Conservation (phyloP, 2,113 vertebrate species). For the Scartelaos histophorus region DNA sequence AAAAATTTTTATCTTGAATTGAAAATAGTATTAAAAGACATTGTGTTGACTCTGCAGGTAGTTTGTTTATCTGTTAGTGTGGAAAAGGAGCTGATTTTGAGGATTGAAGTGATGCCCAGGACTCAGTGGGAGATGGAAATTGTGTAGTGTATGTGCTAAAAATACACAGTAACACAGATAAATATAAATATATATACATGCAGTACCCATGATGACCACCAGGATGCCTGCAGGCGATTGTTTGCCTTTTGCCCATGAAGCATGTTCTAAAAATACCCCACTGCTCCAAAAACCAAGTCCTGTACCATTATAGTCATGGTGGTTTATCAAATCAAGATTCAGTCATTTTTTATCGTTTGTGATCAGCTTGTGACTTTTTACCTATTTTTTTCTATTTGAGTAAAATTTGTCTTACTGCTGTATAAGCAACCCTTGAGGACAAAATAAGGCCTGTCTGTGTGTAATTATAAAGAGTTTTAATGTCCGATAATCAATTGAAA, state of each 20-base stretch:
- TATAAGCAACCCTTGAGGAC: too few relatives aligned
- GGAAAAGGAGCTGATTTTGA: constrained; percentile 6
- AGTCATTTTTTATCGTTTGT: background rate
- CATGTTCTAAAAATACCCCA: background rate
- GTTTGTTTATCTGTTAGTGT: constrained; percentile 15
- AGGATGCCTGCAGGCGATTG: background rate
- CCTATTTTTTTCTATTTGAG: too few relatives aligned
- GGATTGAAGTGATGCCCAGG: background rate
- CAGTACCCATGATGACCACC: background rate
- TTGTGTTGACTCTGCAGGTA: constrained; percentile 5
- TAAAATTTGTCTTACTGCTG: too few relatives aligned
- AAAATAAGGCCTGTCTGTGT: too few relatives aligned
- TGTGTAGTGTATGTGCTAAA: constrained; percentile 1
- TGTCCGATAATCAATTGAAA: too few relatives aligned
- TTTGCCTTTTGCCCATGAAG: background rate
- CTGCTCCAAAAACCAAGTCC: background rate
- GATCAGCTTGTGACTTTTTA: background rate
- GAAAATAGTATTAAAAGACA: too few relatives aligned
- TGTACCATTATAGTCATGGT: background rate
- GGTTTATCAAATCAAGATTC: too few relatives aligned
- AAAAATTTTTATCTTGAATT: too few relatives aligned
- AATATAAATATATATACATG: background rate
- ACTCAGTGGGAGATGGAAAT: constrained; percentile 4
- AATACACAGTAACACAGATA: background rate
- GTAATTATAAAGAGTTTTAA: too few relatives aligned